These are phyloP conservation scores for Ara ararauna DNA, from an alignment of 2,797 vertebrate genomes.

Conservation along the genomic window DNA sequence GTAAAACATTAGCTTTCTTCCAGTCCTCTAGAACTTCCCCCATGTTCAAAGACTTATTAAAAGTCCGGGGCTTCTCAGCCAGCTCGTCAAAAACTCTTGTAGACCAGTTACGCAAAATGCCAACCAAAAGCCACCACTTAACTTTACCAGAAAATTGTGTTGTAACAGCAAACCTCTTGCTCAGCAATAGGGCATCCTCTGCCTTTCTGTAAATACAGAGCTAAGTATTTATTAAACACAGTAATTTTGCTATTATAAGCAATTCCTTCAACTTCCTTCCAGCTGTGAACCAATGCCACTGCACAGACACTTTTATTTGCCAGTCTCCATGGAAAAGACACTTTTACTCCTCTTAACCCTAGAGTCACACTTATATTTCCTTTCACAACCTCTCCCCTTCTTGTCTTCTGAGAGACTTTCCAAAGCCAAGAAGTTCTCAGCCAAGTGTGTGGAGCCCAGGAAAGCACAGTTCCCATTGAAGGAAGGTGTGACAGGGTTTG, in stretches of 20 bases:
- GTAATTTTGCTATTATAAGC: background rate
- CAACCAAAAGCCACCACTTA: background rate
- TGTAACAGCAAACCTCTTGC: background rate
- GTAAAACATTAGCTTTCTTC: slow-evolving; percentile 67
- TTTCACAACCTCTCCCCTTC: background rate
- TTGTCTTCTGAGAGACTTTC: background rate
- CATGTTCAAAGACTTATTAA: slow-evolving; percentile 61
- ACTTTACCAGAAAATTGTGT: background rate
- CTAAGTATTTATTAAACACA: background rate
- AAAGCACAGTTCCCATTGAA: background rate
- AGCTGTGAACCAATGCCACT: background rate
- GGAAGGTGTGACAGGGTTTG: background rate
- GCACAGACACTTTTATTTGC: background rate
- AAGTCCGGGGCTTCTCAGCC: background rate
- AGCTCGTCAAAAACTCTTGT: slow-evolving; percentile 28
- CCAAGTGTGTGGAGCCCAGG: background rate
- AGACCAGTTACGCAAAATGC: background rate
- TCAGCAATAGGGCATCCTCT: background rate
- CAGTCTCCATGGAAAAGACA: background rate
- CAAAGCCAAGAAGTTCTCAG: background rate
- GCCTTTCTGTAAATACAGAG: background rate
- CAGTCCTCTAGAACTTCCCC: slow-evolving; percentile 51
- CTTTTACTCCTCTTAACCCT: background rate
- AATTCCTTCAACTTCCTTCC: background rate
- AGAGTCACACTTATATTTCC: rapidly evolving